phyloP scores from a whole-genome alignment of 2,797 vertebrate genomes.

The Thamnophis elegans region DNA sequence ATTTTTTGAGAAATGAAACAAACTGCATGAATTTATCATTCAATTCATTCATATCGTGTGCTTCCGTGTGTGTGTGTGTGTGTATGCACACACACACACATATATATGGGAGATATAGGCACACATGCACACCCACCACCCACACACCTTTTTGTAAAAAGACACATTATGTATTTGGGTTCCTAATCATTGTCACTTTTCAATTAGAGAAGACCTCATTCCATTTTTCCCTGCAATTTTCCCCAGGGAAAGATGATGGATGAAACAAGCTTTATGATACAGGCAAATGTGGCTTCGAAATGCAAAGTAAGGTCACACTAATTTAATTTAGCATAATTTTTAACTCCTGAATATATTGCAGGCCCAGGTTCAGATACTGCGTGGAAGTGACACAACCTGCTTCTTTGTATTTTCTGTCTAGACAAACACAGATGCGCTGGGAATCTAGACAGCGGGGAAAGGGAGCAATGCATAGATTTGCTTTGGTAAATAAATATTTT shows the following conservation, averaged over 20 bases:
- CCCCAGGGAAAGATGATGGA: constrained; percentile 64
- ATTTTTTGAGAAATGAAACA: constrained; percentile 42
- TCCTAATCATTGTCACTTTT: constrained; percentile 61
- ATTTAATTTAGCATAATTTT: constrained; percentile 63
- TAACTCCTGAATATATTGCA: constrained; percentile 63
- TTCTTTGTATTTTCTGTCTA: constrained; percentile 54
- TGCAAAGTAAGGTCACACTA: constrained; percentile 66
- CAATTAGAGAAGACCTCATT: constrained; percentile 65
- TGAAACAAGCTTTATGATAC: constrained; percentile 52
- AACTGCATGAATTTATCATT: constrained; percentile 61
- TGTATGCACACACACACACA: no score
- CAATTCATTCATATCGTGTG: constrained; percentile 49
- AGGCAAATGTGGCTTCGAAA: constrained; percentile 54
- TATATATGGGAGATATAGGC: background rate
- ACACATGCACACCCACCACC: background rate
- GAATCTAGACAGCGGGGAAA: constrained; percentile 3
- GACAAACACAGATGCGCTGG: constrained; percentile 41
- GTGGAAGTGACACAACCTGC: constrained; percentile 51
- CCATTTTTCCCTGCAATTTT: constrained; percentile 54
- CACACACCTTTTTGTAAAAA: constrained; percentile 41
- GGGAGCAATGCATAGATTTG: background rate
- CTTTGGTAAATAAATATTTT: constrained; percentile 38
- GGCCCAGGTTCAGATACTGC: constrained; percentile 53
- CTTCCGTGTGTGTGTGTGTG: background rate
- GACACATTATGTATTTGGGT: constrained; percentile 54